Evolutionary conservation across 2,113 vertebrate species (phyloP), one percentile per base, ranked within the genome.

Genomic region (Eolophus roseicapilla): DNA sequence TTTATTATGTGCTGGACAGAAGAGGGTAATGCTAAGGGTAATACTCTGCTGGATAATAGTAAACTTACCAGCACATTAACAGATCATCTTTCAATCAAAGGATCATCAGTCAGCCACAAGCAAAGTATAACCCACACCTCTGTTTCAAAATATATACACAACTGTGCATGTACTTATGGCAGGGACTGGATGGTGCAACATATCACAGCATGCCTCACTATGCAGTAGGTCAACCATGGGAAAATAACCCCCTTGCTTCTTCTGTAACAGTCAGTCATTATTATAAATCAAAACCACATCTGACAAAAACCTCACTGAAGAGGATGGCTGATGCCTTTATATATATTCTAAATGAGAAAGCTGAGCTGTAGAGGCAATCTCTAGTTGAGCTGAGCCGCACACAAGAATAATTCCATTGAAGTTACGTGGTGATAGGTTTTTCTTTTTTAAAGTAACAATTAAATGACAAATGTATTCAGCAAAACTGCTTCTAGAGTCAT

Each of bases 41-140:
- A 35, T 75, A 60, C 49, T 88, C 76, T 86, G 57, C 68, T 91
- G 68, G 62, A 74, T 82, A 90, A 76, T 75, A 88, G 83, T 78
- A 88, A 91, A 91, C 29, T 96, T 82, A 93, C 31, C 39, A 70
- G 78, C 71, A 86, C 37, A 73, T 84, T 70, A 92, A 82, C 18
- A 93, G 62, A 64, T 82, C 44, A 57, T 73, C 41, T 53, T 92
- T 90, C 41, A 93, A 41, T 41, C 49, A 52, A 68, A 82, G 49
- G 15, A 82, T 57, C 39, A 77, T 77, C 70, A 90, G 67, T 35
- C 62, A 85, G 71, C 35, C 8, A 6, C 52, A 71, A 49, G 39
- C 35, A 93, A 77, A 65, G 46, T n/a, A 11, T 60, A 82, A 83
- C 41, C 68, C 71, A 65, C 39, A 37, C 4, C 27, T 80, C 80